Evolutionary conservation across 2,888 invertebrate genomes (phyloP).

Genomic region (Leptura quadrifasciata): DNA sequence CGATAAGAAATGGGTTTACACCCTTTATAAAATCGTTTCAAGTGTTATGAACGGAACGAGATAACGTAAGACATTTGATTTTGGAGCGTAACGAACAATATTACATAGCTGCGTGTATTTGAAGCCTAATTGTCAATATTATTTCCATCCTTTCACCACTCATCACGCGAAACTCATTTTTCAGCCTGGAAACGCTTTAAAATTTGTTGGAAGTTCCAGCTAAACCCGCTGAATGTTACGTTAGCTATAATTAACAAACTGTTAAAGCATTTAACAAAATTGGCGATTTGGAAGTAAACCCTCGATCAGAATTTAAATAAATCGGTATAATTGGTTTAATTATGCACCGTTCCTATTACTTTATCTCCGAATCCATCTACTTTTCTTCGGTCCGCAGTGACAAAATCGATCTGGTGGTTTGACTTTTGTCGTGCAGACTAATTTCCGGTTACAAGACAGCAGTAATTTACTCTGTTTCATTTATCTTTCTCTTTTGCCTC

Average conservation of each 20-base stretch:
- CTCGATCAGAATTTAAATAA: conserved; percentile 62
- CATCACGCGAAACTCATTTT: neutral
- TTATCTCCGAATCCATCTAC: conserved; percentile 31
- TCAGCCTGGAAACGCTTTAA: neutral
- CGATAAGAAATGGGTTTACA: no score
- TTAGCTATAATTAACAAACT: conserved; percentile 51
- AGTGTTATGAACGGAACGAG: no score
- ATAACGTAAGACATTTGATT: no score
- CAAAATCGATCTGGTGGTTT: conserved; percentile 58
- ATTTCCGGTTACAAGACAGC: conserved; percentile 69
- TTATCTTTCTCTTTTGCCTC: conserved; percentile 66
- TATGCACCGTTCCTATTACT: conserved; percentile 54
- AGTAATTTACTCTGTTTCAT: conserved; percentile 70
- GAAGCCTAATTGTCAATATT: neutral
- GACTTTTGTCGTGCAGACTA: conserved; percentile 69
- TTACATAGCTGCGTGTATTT: neutral
- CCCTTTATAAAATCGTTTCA: no score
- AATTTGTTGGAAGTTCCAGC: neutral
- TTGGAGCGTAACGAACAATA: neutral
- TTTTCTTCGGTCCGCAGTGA: conserved; percentile 18
- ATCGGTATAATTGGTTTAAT: conserved; percentile 61
- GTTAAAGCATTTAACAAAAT: conserved; percentile 57
- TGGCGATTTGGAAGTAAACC: conserved; percentile 56
- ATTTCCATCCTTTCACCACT: neutral
- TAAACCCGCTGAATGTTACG: neutral